phyloP scores from a whole-genome alignment of 1,140 invertebrate genomes.

The Dendroctonus valens region DNA sequence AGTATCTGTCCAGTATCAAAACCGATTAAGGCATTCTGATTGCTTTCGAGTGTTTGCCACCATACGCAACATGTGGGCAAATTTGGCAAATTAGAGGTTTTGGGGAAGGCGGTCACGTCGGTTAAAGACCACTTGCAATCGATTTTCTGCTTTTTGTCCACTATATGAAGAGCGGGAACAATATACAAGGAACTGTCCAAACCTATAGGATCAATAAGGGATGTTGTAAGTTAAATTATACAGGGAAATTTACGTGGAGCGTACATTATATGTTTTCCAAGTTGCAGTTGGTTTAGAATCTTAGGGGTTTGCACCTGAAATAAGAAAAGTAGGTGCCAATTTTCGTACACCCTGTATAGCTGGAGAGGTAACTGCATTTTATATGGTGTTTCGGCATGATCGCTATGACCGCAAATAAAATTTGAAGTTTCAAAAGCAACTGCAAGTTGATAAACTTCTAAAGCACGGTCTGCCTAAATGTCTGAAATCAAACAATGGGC shows the following conservation, averaged over 20 bases:
- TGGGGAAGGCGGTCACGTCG: conserved; percentile 56
- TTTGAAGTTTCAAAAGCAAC: too few species aligned
- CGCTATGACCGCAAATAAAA: too few species aligned
- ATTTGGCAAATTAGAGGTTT: conserved; percentile 53
- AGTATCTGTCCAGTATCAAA: conserved; percentile 70
- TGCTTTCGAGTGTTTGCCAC: conserved; percentile 68
- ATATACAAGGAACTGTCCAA: conserved; percentile 61
- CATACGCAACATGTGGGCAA: conserved; percentile 62
- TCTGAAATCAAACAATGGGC: too few species aligned
- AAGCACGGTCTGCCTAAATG: too few species aligned
- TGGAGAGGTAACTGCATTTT: too few species aligned
- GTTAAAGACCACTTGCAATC: conserved; percentile 61
- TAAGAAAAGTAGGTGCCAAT: too few species aligned
- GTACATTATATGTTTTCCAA: too few species aligned
- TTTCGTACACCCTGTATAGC: too few species aligned
- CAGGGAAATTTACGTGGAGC: conserved; percentile 1
- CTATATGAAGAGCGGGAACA: conserved; percentile 59
- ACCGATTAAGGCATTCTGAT: conserved; percentile 68
- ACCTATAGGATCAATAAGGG: conserved; percentile 38
- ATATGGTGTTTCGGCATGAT: too few species aligned
- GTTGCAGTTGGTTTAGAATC: too few species aligned
- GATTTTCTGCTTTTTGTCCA: conserved; percentile 55
- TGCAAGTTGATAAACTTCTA: too few species aligned
- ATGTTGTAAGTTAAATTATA: conserved; percentile 11
- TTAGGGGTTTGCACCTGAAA: too few species aligned